phyloP scores from a whole-genome alignment of 2,888 invertebrate species.

The Adineta ricciae region DNA sequence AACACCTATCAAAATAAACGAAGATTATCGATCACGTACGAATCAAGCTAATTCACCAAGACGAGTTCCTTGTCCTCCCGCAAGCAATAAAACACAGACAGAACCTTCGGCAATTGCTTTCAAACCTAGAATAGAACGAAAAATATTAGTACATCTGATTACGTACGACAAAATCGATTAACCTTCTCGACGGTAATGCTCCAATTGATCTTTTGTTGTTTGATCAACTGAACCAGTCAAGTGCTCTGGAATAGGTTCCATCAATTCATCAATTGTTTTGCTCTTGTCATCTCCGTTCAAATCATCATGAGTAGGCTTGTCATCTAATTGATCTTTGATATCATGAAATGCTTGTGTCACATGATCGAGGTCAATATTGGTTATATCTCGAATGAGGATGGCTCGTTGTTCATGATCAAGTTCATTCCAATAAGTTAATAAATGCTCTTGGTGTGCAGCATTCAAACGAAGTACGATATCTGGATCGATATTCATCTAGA shows the following conservation, averaged over 20 bases:
- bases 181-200: conserved; percentile 36
- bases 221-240: conserved; percentile 6
- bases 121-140: conserved; percentile 35
- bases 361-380: conserved; percentile 14
- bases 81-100: conserved; percentile 74
- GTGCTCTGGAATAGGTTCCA: conserved; percentile 24
- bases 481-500: background rate
- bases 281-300: no score
- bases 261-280: conserved; percentile 7
- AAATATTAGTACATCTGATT: background rate
- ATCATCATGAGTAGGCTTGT: no score
- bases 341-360: background rate
- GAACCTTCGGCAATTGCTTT: conserved; percentile 47
- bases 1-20: conserved; percentile 58
- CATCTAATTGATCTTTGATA: background rate
- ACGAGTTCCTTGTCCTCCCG: conserved; percentile 93
- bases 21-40: background rate
- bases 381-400: conserved; percentile 16
- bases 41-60: conserved; percentile 53
- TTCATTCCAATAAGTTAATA: conserved; percentile 27
- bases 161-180: background rate
- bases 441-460: conserved; percentile 17
- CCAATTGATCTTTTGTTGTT: background rate
- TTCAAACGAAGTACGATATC: background rate
- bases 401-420: conserved; percentile 8